A percentile compares a stretch with the other conserved stretches of the same genome.
phyloP scores from a whole-genome alignment of 2,113 vertebrate species.

The Microcebus griseorufus region DNA sequence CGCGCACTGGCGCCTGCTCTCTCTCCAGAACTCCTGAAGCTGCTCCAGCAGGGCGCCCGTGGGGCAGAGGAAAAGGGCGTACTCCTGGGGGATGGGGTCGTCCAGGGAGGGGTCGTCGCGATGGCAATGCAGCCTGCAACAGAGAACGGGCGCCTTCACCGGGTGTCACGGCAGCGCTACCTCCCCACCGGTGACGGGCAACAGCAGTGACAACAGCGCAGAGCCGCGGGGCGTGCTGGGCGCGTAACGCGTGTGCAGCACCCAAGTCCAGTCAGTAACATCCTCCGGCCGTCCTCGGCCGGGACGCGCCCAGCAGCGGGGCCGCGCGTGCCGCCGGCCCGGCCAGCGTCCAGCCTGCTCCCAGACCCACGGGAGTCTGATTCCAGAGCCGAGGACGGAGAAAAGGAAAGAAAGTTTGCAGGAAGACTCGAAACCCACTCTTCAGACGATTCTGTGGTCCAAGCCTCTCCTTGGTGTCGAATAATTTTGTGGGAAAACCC shows the following conservation, averaged over 20 bases:
- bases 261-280: rapidly evolving
- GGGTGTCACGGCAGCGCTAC: rapidly evolving
- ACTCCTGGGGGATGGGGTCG: conserved; percentile 89
- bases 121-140: conserved; percentile 85
- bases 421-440: rapidly evolving
- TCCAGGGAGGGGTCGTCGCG: conserved; percentile 85
- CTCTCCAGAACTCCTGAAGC: conserved; percentile 85
- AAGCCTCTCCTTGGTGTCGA: no score
- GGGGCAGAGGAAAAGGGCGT: conserved; percentile 86
- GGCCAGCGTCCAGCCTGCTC: rapidly evolving
- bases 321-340: neutral
- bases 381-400: neutral
- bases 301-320: rapidly evolving
- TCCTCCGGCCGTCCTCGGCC: rapidly evolving
- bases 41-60: conserved; percentile 77
- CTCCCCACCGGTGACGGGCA: rapidly evolving
- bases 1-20: conserved; percentile 83
- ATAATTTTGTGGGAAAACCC: neutral
- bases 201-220: rapidly evolving
- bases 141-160: neutral
- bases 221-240: rapidly evolving
- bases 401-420: rapidly evolving
- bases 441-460: neutral
- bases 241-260: rapidly evolving
- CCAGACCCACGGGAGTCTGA: neutral